Percentiles rank a stretch among this genome's conserved stretches.
phyloP scores from a whole-genome alignment of 1,140 invertebrate species.

The Holcopasites calliopsidis region DNA sequence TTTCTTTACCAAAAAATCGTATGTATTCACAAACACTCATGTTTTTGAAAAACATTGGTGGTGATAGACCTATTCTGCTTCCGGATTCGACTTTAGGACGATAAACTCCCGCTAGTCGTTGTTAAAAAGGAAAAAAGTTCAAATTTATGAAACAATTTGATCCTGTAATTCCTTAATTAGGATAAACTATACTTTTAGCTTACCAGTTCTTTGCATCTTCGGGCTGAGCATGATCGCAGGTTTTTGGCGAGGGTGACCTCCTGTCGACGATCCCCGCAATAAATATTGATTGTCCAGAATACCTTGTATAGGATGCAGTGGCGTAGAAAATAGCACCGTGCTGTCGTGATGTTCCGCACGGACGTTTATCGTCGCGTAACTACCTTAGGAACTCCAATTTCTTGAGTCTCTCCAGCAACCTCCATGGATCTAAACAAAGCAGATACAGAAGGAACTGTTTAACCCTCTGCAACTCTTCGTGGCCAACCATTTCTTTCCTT shows the following conservation, averaged over 20 bases:
- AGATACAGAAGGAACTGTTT: background rate
- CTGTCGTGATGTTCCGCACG: slow-evolving; percentile 14
- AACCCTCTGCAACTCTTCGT: too few species aligned
- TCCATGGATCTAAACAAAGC: background rate
- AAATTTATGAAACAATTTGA: too few species aligned
- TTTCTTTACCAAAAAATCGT: too few species aligned
- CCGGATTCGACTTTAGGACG: too few species aligned
- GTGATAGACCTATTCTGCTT: too few species aligned
- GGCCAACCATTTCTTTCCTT: background rate
- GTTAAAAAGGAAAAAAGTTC: too few species aligned
- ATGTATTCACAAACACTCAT: too few species aligned
- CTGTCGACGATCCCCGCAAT: slow-evolving; percentile 25
- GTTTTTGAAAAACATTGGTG: too few species aligned
- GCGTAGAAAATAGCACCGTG: slow-evolving; percentile 27
- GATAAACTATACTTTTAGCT: background rate
- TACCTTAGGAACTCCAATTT: slow-evolving; percentile 22
- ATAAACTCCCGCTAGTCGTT: too few species aligned
- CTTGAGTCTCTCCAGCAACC: background rate
- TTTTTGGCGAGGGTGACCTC: slow-evolving; percentile 3
- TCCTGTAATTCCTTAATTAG: too few species aligned
- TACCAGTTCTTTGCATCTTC: slow-evolving; percentile 88
- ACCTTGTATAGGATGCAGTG: slow-evolving; percentile 38
- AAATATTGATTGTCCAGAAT: slow-evolving; percentile 59
- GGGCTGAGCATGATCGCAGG: slow-evolving; percentile 84
- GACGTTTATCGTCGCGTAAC: slow-evolving; percentile 6